These are phyloP conservation scores for Pterocles burchelli DNA, from an alignment of 2,113 vertebrate genomes.

Conservation along the genomic window DNA sequence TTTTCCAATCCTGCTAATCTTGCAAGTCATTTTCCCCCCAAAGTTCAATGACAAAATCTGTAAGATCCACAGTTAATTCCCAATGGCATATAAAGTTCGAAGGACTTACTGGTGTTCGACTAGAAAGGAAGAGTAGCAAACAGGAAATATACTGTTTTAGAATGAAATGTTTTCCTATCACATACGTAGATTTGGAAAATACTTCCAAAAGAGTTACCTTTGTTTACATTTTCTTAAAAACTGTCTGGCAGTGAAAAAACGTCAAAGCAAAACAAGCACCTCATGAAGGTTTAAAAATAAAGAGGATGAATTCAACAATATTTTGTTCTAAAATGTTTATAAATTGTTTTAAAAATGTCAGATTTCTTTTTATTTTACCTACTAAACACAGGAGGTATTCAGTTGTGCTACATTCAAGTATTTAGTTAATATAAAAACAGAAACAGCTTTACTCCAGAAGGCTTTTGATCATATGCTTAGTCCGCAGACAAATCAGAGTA, in stretches of 20 bases:
- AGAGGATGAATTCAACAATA: neutral
- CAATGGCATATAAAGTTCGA: neutral
- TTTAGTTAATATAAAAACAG: neutral
- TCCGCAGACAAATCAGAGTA: neutral
- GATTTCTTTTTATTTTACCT: neutral
- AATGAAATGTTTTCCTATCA: neutral
- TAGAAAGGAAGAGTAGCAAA: neutral
- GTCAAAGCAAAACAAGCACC: neutral
- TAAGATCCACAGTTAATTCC: neutral
- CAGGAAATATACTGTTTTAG: neutral
- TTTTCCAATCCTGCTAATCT: slow-evolving; percentile 18
- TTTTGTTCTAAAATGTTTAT: neutral
- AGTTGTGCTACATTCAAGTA: neutral
- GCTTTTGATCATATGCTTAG: neutral
- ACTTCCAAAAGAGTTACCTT: neutral
- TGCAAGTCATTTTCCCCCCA: neutral
- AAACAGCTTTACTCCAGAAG: neutral
- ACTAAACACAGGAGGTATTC: neutral
- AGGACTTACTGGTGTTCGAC: neutral
- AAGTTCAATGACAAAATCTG: neutral
- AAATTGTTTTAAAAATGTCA: neutral
- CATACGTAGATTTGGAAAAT: neutral
- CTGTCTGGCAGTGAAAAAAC: neutral
- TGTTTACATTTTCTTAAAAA: neutral
- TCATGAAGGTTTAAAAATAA: neutral